phyloP scores from a whole-genome alignment of 2,113 vertebrate species.

The Daphoenositta chrysoptera region DNA sequence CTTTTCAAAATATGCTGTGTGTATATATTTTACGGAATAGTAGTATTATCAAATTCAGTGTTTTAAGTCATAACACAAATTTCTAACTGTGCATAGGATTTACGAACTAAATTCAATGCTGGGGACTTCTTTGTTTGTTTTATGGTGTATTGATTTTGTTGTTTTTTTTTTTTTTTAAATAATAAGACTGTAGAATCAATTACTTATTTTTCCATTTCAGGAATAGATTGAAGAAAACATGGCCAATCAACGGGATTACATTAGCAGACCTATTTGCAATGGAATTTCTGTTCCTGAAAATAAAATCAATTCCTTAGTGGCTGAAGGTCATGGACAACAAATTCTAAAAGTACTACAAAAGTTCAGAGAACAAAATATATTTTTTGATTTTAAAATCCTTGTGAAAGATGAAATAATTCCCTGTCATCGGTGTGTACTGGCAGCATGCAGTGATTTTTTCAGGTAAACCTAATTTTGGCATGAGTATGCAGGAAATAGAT shows the following conservation, averaged over 20 bases:
- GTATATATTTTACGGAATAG: neutral
- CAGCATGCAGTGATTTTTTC: constrained; percentile 97
- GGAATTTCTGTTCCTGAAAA: constrained; percentile 74
- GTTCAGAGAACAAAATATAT: constrained; percentile 85
- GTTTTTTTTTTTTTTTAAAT: neutral
- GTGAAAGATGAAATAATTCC: constrained; percentile 85
- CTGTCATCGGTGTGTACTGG: constrained; percentile 93
- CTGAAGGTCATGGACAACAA: constrained; percentile 88
- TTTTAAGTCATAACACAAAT: neutral
- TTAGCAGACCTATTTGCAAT: constrained; percentile 68
- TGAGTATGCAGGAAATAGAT: neutral
- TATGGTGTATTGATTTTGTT: neutral
- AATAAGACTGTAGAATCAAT: neutral
- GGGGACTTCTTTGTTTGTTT: neutral
- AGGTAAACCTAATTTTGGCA: constrained; percentile 73
- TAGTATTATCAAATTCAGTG: neutral
- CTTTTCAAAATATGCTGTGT: neutral
- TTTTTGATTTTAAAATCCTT: constrained; percentile 92
- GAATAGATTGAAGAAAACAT: constrained; percentile 64
- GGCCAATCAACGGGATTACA: constrained; percentile 70
- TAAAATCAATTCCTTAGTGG: constrained; percentile 77
- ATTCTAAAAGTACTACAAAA: constrained; percentile 84
- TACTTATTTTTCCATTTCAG: constrained; percentile 54
- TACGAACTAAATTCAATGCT: neutral
- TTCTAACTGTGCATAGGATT: neutral